Conservation (phyloP, 2,797 vertebrate species). For the Chrysolophus pictus region DNA sequence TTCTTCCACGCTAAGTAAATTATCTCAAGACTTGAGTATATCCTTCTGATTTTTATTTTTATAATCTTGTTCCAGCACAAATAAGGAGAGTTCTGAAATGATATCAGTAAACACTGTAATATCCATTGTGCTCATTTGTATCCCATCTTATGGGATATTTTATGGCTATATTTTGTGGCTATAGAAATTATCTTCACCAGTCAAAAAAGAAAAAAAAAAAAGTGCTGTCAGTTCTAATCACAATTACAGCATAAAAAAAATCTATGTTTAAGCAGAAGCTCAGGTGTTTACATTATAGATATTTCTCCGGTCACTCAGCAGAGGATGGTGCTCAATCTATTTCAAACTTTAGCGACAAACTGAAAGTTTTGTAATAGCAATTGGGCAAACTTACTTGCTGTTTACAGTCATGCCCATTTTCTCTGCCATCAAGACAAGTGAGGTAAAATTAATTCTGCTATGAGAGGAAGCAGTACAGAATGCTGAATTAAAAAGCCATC, state of each 20-base stretch:
- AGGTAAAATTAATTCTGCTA: background rate
- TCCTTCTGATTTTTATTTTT: background rate
- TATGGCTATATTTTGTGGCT: background rate
- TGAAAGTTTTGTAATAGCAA: background rate
- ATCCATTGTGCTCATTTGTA: background rate
- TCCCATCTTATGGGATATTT: background rate
- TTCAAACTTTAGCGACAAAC: background rate
- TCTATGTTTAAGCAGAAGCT: background rate
- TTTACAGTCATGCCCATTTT: background rate
- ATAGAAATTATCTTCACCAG: background rate
- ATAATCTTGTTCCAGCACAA: background rate
- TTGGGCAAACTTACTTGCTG: background rate
- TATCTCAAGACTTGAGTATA: background rate
- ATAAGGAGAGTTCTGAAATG: background rate
- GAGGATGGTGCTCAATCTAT: background rate
- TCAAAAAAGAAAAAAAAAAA: background rate
- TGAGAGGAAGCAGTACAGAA: background rate
- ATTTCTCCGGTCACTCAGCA: background rate
- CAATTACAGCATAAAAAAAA: background rate
- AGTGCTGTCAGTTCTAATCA: background rate
- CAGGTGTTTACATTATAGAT: background rate
- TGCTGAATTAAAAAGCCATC: background rate
- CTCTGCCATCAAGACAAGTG: background rate
- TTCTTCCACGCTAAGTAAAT: background rate
- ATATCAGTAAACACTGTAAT: background rate